phyloP scores from a whole-genome alignment of 2,797 vertebrate genomes.

The Hybognathus amarus region DNA sequence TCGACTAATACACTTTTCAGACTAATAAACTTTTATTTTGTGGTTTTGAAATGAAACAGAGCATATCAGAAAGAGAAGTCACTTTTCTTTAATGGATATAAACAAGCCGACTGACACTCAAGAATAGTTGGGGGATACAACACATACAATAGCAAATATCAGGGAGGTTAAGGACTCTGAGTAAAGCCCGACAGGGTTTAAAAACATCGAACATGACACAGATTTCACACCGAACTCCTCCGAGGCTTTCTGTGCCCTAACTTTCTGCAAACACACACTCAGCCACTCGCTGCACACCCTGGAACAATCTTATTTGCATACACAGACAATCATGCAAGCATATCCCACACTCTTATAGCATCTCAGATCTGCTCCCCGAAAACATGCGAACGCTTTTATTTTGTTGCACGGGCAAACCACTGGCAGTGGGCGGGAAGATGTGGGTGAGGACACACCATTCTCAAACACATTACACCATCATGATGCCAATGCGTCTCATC shows the following conservation, averaged over 20 bases:
- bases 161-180: conserved; percentile 66
- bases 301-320: conserved; percentile 24
- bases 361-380: conserved; percentile 65
- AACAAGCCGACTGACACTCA: conserved; percentile 97
- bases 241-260: conserved; percentile 53
- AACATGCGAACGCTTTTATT: conserved; percentile 84
- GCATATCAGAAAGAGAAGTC: conserved; percentile 89
- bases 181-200: conserved; percentile 73
- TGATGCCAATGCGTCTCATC: conserved; percentile 80
- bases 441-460: conserved; percentile 84
- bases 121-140: conserved; percentile 90
- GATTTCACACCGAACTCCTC: conserved; percentile 77
- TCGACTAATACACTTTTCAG: conserved; percentile 16
- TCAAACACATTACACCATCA: conserved; percentile 87
- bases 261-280: background rate
- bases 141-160: conserved; percentile 82
- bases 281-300: conserved; percentile 21
- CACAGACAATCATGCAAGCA: conserved; percentile 60
- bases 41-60: background rate
- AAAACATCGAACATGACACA: conserved; percentile 77
- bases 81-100: conserved; percentile 99
- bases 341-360: conserved; percentile 62
- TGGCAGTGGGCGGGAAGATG: conserved; percentile 51
- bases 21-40: conserved; percentile 25
- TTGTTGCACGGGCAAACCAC: conserved; percentile 91